A percentile compares a stretch with the other conserved stretches of the same genome.
These are phyloP conservation scores for Timandra comae DNA, from an alignment of 2,888 invertebrate genomes.

Conservation along the genomic window DNA sequence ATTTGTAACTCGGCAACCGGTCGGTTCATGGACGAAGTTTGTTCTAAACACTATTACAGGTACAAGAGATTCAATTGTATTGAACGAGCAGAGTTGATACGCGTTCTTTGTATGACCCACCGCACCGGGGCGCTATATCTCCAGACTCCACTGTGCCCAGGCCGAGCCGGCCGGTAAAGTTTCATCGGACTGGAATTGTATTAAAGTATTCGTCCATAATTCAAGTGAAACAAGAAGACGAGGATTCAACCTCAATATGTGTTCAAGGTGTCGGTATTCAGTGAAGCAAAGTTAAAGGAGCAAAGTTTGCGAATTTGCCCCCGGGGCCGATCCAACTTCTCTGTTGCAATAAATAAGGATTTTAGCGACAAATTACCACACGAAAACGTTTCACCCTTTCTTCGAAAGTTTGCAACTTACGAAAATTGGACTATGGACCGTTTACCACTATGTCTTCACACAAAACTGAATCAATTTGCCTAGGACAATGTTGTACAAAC, in stretches of 20 bases:
- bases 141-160: neutral
- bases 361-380: constrained; percentile 75
- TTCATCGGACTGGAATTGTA: constrained; percentile 35
- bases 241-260: constrained; percentile 72
- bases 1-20: constrained; percentile 10
- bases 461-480: no score
- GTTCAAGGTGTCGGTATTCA: constrained; percentile 68
- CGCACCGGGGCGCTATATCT: constrained; percentile 12
- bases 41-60: constrained; percentile 29
- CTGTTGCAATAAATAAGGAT: constrained; percentile 75
- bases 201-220: constrained; percentile 58
- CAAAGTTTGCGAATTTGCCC: constrained; percentile 68
- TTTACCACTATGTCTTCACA: no score
- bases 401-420: constrained; percentile 54
- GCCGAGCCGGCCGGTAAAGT: constrained; percentile 3
- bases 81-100: constrained; percentile 24
- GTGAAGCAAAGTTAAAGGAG: constrained; percentile 70
- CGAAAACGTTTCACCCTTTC: constrained; percentile 66
- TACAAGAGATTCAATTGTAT: constrained; percentile 31
- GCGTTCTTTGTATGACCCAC: constrained; percentile 27
- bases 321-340: constrained; percentile 69
- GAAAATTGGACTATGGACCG: constrained; percentile 41
- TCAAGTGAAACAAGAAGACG: constrained; percentile 65
- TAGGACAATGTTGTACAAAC: no score
- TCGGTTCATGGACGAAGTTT: constrained; percentile 20